A percentile compares a stretch with the other conserved stretches of the same genome.
Conservation (phyloP, 35 echinoderm and acorn worm species). For the Chiridota heheva region DNA sequence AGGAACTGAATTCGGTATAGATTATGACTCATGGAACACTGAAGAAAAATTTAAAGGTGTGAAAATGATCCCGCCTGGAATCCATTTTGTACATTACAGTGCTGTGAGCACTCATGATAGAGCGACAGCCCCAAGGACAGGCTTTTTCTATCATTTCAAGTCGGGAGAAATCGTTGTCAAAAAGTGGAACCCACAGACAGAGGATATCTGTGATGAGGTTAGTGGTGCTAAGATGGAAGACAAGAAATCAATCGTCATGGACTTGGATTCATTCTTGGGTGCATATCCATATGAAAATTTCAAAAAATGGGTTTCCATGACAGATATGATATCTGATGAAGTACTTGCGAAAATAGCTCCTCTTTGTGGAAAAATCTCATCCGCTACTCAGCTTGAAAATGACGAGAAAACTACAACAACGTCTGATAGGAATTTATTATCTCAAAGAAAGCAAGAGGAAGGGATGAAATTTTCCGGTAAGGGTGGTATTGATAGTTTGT, state of each 20-base stretch:
- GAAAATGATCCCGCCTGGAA: conserved; percentile 96
- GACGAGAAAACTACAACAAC: conserved; percentile 78
- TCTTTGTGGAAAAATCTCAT: conserved; percentile 68
- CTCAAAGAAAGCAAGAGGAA: conserved; percentile 46
- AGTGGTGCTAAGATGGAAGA: conserved; percentile 46
- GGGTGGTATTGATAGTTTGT: conserved; percentile 40
- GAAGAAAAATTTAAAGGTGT: conserved; percentile 94
- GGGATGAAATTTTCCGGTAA: no score
- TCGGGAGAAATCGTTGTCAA: conserved; percentile 69
- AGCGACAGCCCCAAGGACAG: conserved; percentile 65
- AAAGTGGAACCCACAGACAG: conserved; percentile 60
- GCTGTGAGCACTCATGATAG: conserved; percentile 56
- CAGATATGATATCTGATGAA: conserved; percentile 65
- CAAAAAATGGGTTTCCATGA: conserved; percentile 97
- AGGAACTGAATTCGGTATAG: conserved; percentile 97
- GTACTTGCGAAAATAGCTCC: conserved; percentile 41
- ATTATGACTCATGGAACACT: conserved; percentile 93
- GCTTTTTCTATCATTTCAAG: conserved; percentile 89
- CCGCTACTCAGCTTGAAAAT: conserved; percentile 74
- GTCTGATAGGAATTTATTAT: conserved; percentile 62
- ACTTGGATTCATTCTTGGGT: conserved; percentile 77
- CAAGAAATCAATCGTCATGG: conserved; percentile 33
- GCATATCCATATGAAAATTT: conserved; percentile 87
- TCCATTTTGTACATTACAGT: conserved; percentile 97
- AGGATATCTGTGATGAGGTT: conserved; percentile 59